Evolutionary conservation across 2,888 invertebrate species (phyloP), one percentile per base, ranked within the genome.

Genomic region (Arge pagana): DNA sequence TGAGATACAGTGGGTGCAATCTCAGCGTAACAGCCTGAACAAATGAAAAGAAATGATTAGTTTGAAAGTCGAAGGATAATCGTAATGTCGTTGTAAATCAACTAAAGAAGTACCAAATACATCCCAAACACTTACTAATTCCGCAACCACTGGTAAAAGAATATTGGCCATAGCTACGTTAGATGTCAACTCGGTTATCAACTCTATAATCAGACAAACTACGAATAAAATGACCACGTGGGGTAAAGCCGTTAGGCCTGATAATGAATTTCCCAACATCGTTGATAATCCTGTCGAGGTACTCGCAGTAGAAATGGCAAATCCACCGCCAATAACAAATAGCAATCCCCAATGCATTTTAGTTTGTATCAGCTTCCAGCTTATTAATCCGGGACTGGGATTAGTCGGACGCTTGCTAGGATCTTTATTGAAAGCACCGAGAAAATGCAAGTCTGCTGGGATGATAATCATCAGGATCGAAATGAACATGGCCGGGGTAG

Each of bases 101-200:
- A n/a, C n/a, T n/a, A n/a, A 21, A 45, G 28, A 37, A 8, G 6
- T 7, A 7, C 7, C 16, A 21, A 35, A 33, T 3, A 30, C 10
- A 18, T n/a, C 11, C 24, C 30, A 4, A 30, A 50, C 39, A 52
- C 77, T 78, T 60, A 88, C 87, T 85, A 89, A 86, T 72, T 90
- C 87, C 1, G 87, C 87, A 45, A 93, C 78, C 11, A 94, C 90
- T 4, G 94, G 93, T 57, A 94, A 78, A 59, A 95, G 85, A 21
- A 95, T 89, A 66, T 91, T 93, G 0, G 93, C 93, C 30, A 93
- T 90, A 37, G 95, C 94, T 1, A 93, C 91, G 72, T 96, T 96
- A 24, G 91, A 89, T 0, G 93, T 91, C 67, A 96, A 87, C 76
- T 96, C 94, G 0, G 96, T 96, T 51, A 93, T 80, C 60, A 87